These are phyloP conservation scores for Microplitis deprimator DNA, from an alignment of 2,888 invertebrate species.

Conservation along the genomic window DNA sequence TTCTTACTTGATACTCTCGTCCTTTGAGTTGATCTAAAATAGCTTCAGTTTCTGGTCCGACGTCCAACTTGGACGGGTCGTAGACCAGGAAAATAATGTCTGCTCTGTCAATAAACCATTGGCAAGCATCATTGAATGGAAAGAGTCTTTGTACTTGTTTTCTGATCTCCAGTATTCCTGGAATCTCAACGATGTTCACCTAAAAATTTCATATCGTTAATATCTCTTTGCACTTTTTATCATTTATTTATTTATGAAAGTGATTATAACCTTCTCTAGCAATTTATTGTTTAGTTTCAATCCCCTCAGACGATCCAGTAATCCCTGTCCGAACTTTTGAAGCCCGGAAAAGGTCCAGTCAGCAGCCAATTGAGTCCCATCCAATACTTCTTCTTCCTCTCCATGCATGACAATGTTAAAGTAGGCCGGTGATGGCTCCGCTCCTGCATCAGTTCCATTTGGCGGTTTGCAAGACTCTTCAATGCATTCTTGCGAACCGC, in stretches of 20 bases:
- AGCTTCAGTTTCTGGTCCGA: conserved; percentile 94
- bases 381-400: conserved; percentile 86
- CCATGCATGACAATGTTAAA: conserved; percentile 94
- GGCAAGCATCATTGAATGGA: conserved; percentile 95
- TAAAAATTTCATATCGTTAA: conserved; percentile 63
- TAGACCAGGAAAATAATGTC: conserved; percentile 96
- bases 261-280: conserved; percentile 82
- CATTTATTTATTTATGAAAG: neutral
- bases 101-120: conserved; percentile 97
- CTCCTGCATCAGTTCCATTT: conserved; percentile 75
- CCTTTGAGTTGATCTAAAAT: conserved; percentile 95
- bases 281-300: conserved; percentile 86
- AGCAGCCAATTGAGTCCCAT: conserved; percentile 94
- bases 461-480: conserved; percentile 54
- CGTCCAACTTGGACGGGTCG: conserved; percentile 95
- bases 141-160: conserved; percentile 94
- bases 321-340: conserved; percentile 95
- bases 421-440: conserved; percentile 93
- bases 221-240: neutral
- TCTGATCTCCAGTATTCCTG: conserved; percentile 93
- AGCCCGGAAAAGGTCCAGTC: conserved; percentile 95
- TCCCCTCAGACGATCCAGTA: conserved; percentile 89
- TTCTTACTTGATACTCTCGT: conserved; percentile 85
- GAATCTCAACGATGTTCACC: conserved; percentile 97
- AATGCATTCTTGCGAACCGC: conserved; percentile 58